Evolutionary conservation across 2,888 invertebrate species (phyloP).

Genomic region (Eupithecia pulchellata): DNA sequence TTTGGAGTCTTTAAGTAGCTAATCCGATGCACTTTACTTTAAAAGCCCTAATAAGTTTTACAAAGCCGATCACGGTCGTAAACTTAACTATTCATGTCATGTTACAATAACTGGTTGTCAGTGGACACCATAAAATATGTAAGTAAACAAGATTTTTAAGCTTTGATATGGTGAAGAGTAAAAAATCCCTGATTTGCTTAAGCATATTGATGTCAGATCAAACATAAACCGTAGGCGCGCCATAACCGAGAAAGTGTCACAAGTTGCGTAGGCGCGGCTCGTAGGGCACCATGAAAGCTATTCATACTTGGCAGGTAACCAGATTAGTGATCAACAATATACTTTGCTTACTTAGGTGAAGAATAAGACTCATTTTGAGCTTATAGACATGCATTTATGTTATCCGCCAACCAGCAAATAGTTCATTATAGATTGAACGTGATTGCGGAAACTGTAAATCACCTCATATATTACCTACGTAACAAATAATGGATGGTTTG

Average conservation of each 20-base stretch:
- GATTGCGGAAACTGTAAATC: slow-evolving; percentile 44
- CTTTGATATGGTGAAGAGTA: slow-evolving; percentile 53
- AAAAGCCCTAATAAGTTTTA: slow-evolving; percentile 29
- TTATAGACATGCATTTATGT: slow-evolving; percentile 54
- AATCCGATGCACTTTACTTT: slow-evolving; percentile 23
- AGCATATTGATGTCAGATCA: slow-evolving; percentile 67
- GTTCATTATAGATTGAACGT: slow-evolving; percentile 47
- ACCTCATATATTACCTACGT: slow-evolving; percentile 27
- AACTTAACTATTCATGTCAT: slow-evolving; percentile 28
- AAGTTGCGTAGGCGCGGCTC: slow-evolving; percentile 70
- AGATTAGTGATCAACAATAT: slow-evolving; percentile 63
- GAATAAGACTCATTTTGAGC: slow-evolving; percentile 56
- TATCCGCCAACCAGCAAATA: slow-evolving; percentile 45
- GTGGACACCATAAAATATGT: slow-evolving; percentile 27
- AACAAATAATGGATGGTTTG: slow-evolving; percentile 34
- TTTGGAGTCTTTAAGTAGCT: slow-evolving; percentile 29
- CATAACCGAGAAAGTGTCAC: slow-evolving; percentile 75
- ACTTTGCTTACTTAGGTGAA: slow-evolving; percentile 43
- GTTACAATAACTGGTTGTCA: slow-evolving; percentile 34
- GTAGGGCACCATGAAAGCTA: slow-evolving; percentile 55
- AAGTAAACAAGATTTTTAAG: slow-evolving; percentile 51
- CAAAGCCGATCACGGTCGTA: slow-evolving; percentile 35
- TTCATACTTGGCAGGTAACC: slow-evolving; percentile 66
- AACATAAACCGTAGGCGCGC: slow-evolving; percentile 72
- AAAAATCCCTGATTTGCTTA: slow-evolving; percentile 65